Evolutionary conservation across 2,888 invertebrate species (phyloP).

Genomic region (Apamea anceps): DNA sequence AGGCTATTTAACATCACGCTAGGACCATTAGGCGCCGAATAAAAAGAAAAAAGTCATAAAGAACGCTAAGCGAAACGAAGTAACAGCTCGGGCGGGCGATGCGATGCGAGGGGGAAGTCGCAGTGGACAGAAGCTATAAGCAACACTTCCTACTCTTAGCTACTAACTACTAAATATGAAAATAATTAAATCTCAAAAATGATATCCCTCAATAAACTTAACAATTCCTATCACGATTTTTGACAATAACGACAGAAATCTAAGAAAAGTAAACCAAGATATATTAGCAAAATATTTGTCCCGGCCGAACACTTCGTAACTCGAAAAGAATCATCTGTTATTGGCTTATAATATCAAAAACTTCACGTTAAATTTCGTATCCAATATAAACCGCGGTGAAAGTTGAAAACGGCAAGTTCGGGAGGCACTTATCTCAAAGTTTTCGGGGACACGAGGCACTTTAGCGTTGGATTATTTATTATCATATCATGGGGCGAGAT

Average conservation of each 20-base stretch:
- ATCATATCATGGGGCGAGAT: slow-evolving; percentile 67
- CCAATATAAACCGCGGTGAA: slow-evolving; percentile 80
- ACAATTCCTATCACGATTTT: slow-evolving; percentile 46
- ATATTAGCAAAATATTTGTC: slow-evolving; percentile 66
- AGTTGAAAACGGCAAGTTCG: slow-evolving; percentile 71
- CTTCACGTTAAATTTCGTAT: slow-evolving; percentile 80
- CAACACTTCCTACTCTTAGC: background rate
- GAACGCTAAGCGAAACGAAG: background rate
- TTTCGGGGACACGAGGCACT: slow-evolving; percentile 73
- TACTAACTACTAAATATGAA: background rate
- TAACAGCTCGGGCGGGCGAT: background rate
- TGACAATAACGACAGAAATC: slow-evolving; percentile 29
- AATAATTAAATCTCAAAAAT: slow-evolving; percentile 1
- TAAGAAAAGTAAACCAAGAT: slow-evolving; percentile 47
- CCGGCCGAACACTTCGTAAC: slow-evolving; percentile 55
- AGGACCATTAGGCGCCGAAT: background rate
- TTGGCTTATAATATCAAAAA: slow-evolving; percentile 77
- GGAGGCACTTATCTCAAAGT: slow-evolving; percentile 75
- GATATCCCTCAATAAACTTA: slow-evolving; percentile 16
- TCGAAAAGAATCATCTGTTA: slow-evolving; percentile 72
- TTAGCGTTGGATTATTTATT: slow-evolving; percentile 76
- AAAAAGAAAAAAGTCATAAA: background rate
- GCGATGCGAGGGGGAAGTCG: background rate
- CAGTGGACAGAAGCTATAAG: background rate
- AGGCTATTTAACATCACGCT: background rate